Conservation (phyloP, 2,113 vertebrate genomes). For the Anarhynchus alexandrinus region DNA sequence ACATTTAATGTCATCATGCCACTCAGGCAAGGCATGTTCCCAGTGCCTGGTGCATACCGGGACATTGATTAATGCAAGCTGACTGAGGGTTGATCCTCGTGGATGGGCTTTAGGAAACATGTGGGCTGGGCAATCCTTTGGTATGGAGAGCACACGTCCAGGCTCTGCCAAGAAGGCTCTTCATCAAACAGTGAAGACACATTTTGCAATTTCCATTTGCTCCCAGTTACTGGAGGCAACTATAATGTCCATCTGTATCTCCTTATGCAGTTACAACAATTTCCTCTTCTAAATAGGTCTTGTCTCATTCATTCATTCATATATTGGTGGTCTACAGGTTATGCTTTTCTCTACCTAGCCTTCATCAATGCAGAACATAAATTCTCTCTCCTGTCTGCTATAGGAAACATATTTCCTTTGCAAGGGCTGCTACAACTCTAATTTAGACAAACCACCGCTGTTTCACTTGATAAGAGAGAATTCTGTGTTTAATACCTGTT, state of each 20-base stretch:
- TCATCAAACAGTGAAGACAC: not conserved
- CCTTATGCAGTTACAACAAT: not conserved
- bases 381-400: not conserved
- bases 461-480: not conserved
- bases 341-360: not conserved
- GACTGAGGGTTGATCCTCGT: not conserved
- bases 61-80: not conserved
- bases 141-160: not conserved
- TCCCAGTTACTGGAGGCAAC: not conserved
- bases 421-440: not conserved
- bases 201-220: not conserved
- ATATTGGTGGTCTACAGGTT: not conserved
- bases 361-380: not conserved
- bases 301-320: not conserved
- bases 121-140: not conserved
- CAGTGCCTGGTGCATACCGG: not conserved
- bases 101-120: not conserved
- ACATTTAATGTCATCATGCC: not conserved
- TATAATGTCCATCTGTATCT: not conserved
- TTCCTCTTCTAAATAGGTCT: not conserved
- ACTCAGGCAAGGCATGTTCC: not conserved
- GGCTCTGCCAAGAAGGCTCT: not conserved
- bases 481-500: not conserved
- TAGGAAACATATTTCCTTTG: not conserved
- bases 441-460: not conserved